These are phyloP conservation scores for Tetheella fluctuosa DNA, from an alignment of 2,888 invertebrate species.

Conservation along the genomic window DNA sequence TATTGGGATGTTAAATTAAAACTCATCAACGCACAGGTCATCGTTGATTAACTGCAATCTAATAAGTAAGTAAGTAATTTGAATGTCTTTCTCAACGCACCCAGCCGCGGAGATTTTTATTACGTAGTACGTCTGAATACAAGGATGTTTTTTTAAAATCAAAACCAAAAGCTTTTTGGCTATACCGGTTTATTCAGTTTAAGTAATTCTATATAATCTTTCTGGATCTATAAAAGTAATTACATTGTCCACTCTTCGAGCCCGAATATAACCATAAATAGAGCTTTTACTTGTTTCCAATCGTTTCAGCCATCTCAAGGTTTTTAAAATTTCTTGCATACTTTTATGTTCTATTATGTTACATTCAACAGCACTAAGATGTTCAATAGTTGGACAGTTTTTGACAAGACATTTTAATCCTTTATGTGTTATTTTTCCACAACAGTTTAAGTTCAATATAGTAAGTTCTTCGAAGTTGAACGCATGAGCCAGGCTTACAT, in stretches of 20 bases:
- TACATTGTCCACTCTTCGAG: neutral
- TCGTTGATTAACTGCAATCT: neutral
- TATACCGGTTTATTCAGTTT: too few relatives aligned
- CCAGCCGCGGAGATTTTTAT: too few relatives aligned
- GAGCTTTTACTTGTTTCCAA: conserved; percentile 67
- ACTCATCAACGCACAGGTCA: neutral
- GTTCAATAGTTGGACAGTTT: conserved; percentile 88
- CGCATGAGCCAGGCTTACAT: conserved; percentile 88
- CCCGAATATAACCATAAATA: neutral
- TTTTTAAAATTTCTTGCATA: conserved; percentile 63
- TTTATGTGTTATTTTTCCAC: conserved; percentile 87
- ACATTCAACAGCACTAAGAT: conserved; percentile 87
- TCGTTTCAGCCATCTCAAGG: conserved; percentile 78
- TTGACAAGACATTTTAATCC: conserved; percentile 86
- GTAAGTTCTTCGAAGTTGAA: conserved; percentile 86
- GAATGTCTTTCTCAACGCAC: too few relatives aligned
- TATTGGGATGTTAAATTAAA: neutral
- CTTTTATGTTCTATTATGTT: conserved; percentile 87
- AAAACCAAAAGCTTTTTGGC: too few relatives aligned
- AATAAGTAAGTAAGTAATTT: too few relatives aligned
- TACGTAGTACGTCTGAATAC: too few relatives aligned
- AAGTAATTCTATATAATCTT: too few relatives aligned
- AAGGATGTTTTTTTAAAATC: too few relatives aligned
- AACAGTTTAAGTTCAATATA: conserved; percentile 86
- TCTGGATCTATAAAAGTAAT: neutral